Base-by-base conservation (phyloP, 2,888 invertebrate genomes). In the Aplocera efformata region DNA sequence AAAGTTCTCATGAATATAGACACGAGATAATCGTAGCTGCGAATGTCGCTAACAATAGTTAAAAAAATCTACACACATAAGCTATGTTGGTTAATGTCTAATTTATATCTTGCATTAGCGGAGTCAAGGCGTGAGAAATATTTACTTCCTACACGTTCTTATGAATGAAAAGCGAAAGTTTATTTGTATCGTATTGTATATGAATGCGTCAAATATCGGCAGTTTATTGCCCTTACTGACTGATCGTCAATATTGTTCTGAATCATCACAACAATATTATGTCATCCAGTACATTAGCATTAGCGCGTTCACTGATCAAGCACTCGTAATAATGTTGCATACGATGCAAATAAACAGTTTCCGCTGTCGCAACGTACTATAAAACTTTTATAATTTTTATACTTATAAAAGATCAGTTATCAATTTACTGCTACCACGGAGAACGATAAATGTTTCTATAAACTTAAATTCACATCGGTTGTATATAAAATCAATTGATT, bases 241-340 rank as follows among this genome's bases (percentile, higher is more conserved):
- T 36, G 53, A 60, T 58, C 48, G 48, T 27, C 36, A 53, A 44
- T 41, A 34, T 53, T 39, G 50, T 52, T 53, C 50, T 58, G 60
- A 68, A 27, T 66, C 66, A 64, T 62, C 65, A 70, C 40, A 67
- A 66, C 53, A 65, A 42, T 48, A 50, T 66, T 71, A 50, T 59
- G 47, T 67, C 63, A 68, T 31, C 31, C 10, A 11, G 24, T 29
- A 24, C 31, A 53, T 56, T 48, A 51, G 50, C 59, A 60, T 63
- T 58, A 62, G 41, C 48, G 44, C 23, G 21, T 27, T 27, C 26
- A 24, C 27, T 40, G 46, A 46, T 46, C 51, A 57, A 48, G 47
- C 50, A 34, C 39, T 33, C 42, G 23, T 43, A 42, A 49, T 30
- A 48, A 56, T 53, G 53, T 49, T 55, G 62, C 45, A 51, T 54